Evolutionary conservation across 2,888 invertebrate genomes (phyloP), one percentile per base, ranked within the genome.

Genomic region (Lordiphosa fenestrarum): DNA sequence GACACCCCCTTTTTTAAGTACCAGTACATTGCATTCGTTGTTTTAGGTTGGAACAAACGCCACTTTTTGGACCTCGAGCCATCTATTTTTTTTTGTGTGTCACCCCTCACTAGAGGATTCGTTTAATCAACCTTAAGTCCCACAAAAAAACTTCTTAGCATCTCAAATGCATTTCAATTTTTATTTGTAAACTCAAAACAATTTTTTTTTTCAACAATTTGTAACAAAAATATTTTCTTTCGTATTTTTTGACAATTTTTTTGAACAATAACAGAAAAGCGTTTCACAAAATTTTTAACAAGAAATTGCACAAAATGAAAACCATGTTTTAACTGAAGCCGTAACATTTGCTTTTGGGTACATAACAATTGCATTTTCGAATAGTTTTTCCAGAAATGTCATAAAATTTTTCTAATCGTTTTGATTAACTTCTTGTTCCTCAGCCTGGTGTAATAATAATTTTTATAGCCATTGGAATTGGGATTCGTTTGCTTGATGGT

Each of bases 401-500:
- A 73, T 66, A 82, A 44, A 51, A 78, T 66, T 65, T 82, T 72
- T 44, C 58, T 70, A 64, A 84, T 70, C 46, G 59, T 82, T 72
- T 70, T 80, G 62, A 60, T 72, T 66, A 84, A 66, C 61, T 70
- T 72, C 64, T 67, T 80, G 63, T 66, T 72, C 57, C 68, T 39
- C 35, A 59, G 64, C 66, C 57, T 73, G 47, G 49, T 37, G 38
- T 61, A 53, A 60, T 73, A 72, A 57, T 57, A 62, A 61, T 66
- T 65, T 47, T 50, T 73, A 66, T 61, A 68, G 68, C 71, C 60
- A 47, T 59, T 70, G 6, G 53, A 38, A 52, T 66, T 66, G 36
- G 51, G 39, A 44, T 55, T 73, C 52, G 37, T 33, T 65, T 65
- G 54, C 55, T 56, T 61, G 44, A 60, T 60, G 44, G 62, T 64